phyloP scores from a whole-genome alignment of 2,113 vertebrate genomes.

The Pungitius pungitius region DNA sequence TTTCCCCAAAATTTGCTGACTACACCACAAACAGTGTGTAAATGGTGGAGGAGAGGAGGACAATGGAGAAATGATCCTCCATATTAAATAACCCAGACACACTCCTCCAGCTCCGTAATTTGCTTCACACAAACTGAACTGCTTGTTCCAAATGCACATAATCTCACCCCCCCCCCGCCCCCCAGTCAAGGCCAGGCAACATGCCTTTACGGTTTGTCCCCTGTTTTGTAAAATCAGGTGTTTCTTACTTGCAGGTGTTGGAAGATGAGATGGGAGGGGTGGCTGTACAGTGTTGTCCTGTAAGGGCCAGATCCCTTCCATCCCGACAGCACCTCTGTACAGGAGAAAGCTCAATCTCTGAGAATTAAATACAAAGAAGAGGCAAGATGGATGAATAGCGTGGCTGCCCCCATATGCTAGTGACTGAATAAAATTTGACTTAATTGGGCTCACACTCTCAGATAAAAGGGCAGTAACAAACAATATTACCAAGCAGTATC shows the following conservation, averaged over 20 bases:
- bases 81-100: no score
- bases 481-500: no score
- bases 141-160: no score
- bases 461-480: neutral
- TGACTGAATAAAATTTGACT: conserved; percentile 1
- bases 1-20: no score
- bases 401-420: neutral
- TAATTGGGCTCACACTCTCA: neutral
- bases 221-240: conserved; percentile 29
- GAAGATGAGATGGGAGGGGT: conserved; percentile 74
- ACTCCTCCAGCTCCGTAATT: no score
- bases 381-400: neutral
- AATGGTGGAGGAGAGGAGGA: no score
- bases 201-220: neutral
- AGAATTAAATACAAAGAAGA: conserved; percentile 10
- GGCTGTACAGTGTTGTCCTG: conserved; percentile 77
- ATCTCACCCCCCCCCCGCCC: no score
- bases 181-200: no score
- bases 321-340: conserved; percentile 84
- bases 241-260: conserved; percentile 85
- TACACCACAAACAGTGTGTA: no score
- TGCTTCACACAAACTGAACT: no score
- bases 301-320: conserved; percentile 78
- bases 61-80: no score
- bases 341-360: conserved; percentile 30